A percentile compares a stretch with the other conserved stretches of the same genome.
Conservation (phyloP, 2,797 vertebrate genomes). For the Hylomyscus alleni region DNA sequence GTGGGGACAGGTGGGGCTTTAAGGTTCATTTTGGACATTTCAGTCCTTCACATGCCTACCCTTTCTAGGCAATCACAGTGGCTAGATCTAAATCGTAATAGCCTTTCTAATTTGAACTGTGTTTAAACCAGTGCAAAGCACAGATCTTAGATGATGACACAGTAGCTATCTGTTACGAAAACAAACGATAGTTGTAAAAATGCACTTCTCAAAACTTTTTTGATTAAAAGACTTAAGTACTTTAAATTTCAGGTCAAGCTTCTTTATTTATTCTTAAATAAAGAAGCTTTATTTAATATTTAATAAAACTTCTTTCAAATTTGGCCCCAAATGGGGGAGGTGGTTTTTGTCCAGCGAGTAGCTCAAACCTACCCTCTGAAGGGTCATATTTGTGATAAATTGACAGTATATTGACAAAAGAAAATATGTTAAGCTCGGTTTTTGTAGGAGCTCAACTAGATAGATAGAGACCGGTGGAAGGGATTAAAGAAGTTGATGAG, state of each 20-base stretch:
- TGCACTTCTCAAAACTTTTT: constrained; percentile 17
- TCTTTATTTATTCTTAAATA: no score
- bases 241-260: constrained; percentile 60
- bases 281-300: not conserved
- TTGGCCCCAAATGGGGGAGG: not conserved
- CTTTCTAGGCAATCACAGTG: not conserved
- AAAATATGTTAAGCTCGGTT: not conserved
- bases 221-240: not conserved
- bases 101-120: not conserved
- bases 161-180: not conserved
- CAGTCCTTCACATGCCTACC: no score
- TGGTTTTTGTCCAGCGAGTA: not conserved
- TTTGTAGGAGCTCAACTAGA: not conserved
- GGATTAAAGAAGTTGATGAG: not conserved
- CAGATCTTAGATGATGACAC: constrained; percentile 4
- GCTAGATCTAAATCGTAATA: not conserved
- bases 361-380: not conserved
- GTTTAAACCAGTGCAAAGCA: not conserved
- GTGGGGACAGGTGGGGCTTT: not conserved
- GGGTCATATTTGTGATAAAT: not conserved
- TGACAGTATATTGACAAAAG: not conserved
- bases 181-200: not conserved
- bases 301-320: not conserved
- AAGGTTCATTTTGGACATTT: not conserved
- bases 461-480: not conserved